Base-by-base conservation (phyloP, 2,797 vertebrate genomes). In the Capromys pilorides region DNA sequence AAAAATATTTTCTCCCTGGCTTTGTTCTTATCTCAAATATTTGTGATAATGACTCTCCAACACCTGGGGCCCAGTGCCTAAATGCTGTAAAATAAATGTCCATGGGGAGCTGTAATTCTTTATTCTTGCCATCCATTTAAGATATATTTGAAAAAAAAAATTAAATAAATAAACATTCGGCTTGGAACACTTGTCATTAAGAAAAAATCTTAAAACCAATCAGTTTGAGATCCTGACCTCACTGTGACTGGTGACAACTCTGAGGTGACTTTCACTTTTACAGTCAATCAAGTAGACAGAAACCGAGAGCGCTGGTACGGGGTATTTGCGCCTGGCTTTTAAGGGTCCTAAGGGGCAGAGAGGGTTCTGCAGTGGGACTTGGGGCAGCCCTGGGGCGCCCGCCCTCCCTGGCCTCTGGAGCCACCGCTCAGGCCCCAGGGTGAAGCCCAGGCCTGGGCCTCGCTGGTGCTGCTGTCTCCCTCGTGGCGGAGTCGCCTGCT, bases 21-120 rank as follows among this genome's bases (percentile, higher is more conserved):
- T 77, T 91, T 94, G 57, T 90, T 95, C 95, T 95, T 96, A 95
- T 92, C 88, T 96, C 71, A 94, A 95, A 92, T 95, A 96, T 92
- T 94, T 97, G 71, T 96, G 92, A 96, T 96, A 96, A 93, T 66
- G 79, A 80, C 91, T 91, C 66, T 92, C 86, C 64, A 93, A 95
- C 96, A 95, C 90, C 66, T 93, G 87, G 78, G 90, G 86, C 90
- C 64, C 66, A 90, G 82, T 79, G 86, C 33, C 75, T 95, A 57
- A 91, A 82, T 80, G 88, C 10, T 95, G 36, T 83, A 71, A 91
- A 92, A 95, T 95, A 93, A 95, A 92, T 88, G 86, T 61, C 5
- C 16, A 2, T 67, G 54, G 66, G 33, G 11, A 41, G 31, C 59
- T 85, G 28, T 94, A 71, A 94, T 93, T 96, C 54, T 73, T 9